Base-by-base conservation (phyloP, 1,140 invertebrate genomes). In the Diuraphis noxia region DNA sequence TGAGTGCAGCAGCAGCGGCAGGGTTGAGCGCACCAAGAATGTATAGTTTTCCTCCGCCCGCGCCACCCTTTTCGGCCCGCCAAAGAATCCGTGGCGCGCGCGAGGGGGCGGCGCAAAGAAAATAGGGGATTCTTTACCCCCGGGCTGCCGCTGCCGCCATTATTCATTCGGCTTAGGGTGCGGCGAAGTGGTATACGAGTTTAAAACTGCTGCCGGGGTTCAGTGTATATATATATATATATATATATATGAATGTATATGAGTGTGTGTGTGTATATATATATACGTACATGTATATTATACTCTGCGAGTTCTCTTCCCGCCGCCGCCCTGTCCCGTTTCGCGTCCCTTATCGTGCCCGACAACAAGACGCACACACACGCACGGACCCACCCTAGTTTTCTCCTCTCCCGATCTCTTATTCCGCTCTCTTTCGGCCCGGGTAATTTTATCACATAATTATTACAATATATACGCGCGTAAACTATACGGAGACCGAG, bases 91-190 rank as follows among this genome's bases (percentile, higher is more conserved):
- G 63, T 19, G 77, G 46, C 56, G 43, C 89, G 40, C 41, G 88
- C 63, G 63, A 79, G 63, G 77, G 77, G 72, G 89, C 72, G 72
- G 89, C 89, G 77, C 72, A 82, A 81, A 91, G 77, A 91, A 91
- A 81, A 91, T 82, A 91, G 77, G 89, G 89, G 89, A 91, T 91
- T 91, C 89, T 91, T 91, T 91, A 81, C 89, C 89, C 88, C 77
- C 41, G 34, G 88, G 88, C 72, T 40, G 56, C 56, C 88, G 38
- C 36, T n/a, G 56, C 56, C 88, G 77, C 77, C 77, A 91, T 91
- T 82, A 91, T 91, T 82, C 89, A 81, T 82, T 82, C 77, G 89
- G 77, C 34, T 38, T 41, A 25, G 63, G 41, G 89, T 82, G 89
- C 77, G 89, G 63, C 88, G 56, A 21, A 40, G 63, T n/a, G 63